A percentile compares a stretch with the other conserved stretches of the same genome.
Conservation (phyloP, 1,140 invertebrate species). For the Ylistrum balloti region DNA sequence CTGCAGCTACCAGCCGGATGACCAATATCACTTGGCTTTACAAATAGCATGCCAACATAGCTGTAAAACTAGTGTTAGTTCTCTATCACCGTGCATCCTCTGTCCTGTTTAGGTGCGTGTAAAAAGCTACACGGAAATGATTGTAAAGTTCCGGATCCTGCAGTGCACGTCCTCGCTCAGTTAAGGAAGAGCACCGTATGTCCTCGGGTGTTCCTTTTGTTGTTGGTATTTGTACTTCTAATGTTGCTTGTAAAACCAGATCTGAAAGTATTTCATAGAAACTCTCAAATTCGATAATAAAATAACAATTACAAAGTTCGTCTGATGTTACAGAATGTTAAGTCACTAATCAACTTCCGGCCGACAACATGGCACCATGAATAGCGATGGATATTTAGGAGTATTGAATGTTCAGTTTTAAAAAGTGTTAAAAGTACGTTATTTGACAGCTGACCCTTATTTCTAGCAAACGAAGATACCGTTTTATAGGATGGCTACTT, state of each 20-base stretch:
- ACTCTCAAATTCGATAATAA: background rate
- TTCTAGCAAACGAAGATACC: background rate
- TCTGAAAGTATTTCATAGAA: background rate
- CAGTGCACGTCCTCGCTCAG: background rate
- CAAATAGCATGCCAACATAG: too few relatives aligned
- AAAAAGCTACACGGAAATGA: background rate
- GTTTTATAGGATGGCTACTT: background rate
- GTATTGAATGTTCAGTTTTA: background rate
- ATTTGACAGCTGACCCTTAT: background rate
- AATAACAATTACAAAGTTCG: background rate
- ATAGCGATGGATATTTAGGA: background rate
- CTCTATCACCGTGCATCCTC: too few relatives aligned
- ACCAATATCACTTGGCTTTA: too few relatives aligned
- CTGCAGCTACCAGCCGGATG: too few relatives aligned
- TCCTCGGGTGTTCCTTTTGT: background rate
- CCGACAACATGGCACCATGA: background rate
- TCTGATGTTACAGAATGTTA: background rate
- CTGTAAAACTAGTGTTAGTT: too few relatives aligned
- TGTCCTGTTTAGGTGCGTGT: background rate
- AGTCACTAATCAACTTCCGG: background rate
- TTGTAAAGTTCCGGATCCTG: too few relatives aligned
- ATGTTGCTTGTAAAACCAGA: background rate
- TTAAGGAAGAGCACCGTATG: background rate
- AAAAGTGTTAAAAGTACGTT: background rate
- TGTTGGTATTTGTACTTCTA: background rate